Evolutionary conservation across 2,888 invertebrate species (phyloP).

Genomic region (Plemyria rubiginata): DNA sequence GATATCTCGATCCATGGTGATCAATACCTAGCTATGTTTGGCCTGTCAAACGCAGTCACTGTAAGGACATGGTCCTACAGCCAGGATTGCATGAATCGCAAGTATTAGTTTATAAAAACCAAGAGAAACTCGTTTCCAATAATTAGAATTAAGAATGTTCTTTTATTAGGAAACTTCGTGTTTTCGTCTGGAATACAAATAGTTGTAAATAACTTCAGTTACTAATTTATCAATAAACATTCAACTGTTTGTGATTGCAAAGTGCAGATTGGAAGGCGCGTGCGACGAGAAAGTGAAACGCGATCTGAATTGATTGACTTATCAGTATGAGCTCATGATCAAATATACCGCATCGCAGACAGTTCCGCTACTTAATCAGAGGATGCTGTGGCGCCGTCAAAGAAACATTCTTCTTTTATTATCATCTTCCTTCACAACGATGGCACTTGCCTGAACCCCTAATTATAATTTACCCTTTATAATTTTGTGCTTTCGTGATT

Average conservation of each 20-base stretch:
- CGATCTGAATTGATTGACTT: conserved; percentile 52
- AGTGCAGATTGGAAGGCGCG: conserved; percentile 53
- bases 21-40: too few species aligned
- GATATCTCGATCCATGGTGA: too few species aligned
- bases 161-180: conserved; percentile 32
- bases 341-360: conserved; percentile 13
- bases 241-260: conserved; percentile 57
- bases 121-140: background rate
- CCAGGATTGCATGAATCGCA: too few species aligned
- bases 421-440: background rate
- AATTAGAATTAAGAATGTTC: conserved; percentile 31
- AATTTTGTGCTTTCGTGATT: too few species aligned
- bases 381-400: background rate
- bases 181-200: conserved; percentile 39
- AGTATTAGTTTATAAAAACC: too few species aligned
- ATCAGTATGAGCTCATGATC: conserved; percentile 13
- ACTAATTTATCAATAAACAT: conserved; percentile 55
- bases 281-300: conserved; percentile 71
- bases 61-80: too few species aligned
- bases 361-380: background rate
- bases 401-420: background rate
- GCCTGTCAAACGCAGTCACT: too few species aligned
- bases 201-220: conserved; percentile 41
- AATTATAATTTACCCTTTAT: too few species aligned
- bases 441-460: too few species aligned